Evolutionary conservation across 2,113 vertebrate species (phyloP).

Genomic region (Strix uralensis): DNA sequence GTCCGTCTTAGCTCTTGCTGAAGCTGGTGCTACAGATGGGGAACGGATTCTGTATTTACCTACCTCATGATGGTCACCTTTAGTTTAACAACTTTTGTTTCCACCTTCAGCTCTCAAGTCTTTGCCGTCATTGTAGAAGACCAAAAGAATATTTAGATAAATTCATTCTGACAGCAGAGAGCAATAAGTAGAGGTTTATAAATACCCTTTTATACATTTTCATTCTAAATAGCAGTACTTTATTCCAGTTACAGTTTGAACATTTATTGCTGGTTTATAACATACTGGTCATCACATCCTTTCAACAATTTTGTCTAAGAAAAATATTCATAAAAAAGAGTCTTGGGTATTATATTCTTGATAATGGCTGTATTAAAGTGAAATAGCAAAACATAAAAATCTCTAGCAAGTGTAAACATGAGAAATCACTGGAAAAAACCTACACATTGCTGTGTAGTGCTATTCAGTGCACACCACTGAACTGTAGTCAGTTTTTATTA

Average conservation of each 20-base stretch:
- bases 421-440: background rate
- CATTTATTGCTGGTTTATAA: background rate
- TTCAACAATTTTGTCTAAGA: background rate
- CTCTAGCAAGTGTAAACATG: background rate
- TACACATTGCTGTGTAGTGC: background rate
- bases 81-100: background rate
- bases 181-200: background rate
- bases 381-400: background rate
- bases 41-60: background rate
- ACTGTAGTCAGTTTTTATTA: slow-evolving; percentile 4
- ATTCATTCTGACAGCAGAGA: background rate
- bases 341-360: background rate
- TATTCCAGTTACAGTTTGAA: background rate
- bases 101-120: background rate
- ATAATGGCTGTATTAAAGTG: background rate
- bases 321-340: background rate
- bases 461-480: background rate
- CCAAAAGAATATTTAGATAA: background rate
- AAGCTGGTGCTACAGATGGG: background rate
- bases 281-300: background rate
- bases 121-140: background rate
- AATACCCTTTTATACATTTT: background rate
- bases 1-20: background rate
- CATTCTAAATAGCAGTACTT: background rate
- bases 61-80: background rate